Base-by-base conservation (phyloP, 2,797 vertebrate species). In the Chloroceryle amazona region DNA sequence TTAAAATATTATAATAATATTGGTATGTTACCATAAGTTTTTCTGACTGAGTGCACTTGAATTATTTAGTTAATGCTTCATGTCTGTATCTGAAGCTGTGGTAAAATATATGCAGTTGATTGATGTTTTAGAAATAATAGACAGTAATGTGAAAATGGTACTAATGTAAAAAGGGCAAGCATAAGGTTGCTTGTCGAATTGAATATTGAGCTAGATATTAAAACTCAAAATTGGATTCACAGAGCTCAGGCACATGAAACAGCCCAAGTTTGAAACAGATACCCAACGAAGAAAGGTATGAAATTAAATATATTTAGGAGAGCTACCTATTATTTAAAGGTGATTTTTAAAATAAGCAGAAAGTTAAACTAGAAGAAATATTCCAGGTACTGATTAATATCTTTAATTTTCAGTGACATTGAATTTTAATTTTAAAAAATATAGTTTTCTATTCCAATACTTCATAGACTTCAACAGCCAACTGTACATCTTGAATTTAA, bases 231-330 rank as follows among this genome's bases (percentile, higher is more conserved):
- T 63, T 29, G 37, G 70, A 83, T 94, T 86, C 6, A 2, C 83
- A 86, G 79, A 94, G 44, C 79, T 96, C 75, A 96, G 91, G 58
- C 81, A 90, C 35, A 66, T 73, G 82, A 92, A 96, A 60, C 87
- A 90, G 31, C 41, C 68, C 47, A 79, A 71, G 80, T 78, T 51
- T 90, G 88, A 95, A 93, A 91, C 44, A 89, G 47, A 86, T 25
- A 91, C 55, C 57, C 44, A 71, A 93, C 72, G 79, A 96, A 63
- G 78, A 91, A 90, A 95, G 81, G 66, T 93, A 93, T 81, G 84
- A 87, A 86, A 92, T 73, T 33, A 85, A 91, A 67, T 93, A 11
- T 71, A 55, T 74, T 61, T 73, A 95, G 79, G 25, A 11, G 60
- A 73, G 80, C 54, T 87, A 61, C 75, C 29, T 87, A 11, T 76